Percentiles rank a stretch among this genome's conserved stretches.
phyloP scores from a whole-genome alignment of 2,113 vertebrate genomes.

The Hydrolagus affinis region DNA sequence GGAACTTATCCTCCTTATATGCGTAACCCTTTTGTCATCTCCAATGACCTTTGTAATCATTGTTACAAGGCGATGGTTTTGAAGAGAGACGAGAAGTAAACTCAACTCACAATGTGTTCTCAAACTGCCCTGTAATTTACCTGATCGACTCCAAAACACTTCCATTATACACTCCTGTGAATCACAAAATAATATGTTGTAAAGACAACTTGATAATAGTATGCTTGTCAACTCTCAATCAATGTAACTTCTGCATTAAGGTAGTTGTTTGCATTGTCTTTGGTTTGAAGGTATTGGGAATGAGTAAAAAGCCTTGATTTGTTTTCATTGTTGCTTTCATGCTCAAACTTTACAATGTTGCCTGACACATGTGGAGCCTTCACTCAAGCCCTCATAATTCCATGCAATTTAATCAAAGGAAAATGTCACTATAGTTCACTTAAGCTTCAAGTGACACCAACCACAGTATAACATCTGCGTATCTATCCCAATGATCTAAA shows the following conservation, averaged over 20 bases:
- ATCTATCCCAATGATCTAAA: not conserved
- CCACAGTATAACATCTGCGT: not conserved
- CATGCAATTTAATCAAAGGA: not conserved
- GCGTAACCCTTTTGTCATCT: not conserved
- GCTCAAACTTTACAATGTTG: not conserved
- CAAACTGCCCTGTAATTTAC: slow-evolving; percentile 18
- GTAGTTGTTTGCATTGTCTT: not conserved
- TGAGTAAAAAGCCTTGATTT: not conserved
- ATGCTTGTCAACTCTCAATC: not conserved
- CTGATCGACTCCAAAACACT: not conserved
- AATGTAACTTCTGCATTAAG: not conserved
- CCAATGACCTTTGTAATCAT: not conserved
- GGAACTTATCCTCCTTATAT: not conserved
- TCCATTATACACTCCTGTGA: not conserved
- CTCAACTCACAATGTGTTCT: slow-evolving; percentile 5
- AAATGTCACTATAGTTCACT: not conserved
- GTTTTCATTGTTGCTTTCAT: not conserved
- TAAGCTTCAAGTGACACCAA: not conserved
- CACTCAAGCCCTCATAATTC: not conserved
- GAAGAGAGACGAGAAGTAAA: no score
- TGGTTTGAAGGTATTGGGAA: not conserved
- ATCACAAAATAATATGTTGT: not conserved
- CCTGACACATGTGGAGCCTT: not conserved
- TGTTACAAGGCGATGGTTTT: no score
- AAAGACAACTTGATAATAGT: slow-evolving; percentile 8